Evolutionary conservation across 2,797 vertebrate species (phyloP).

Genomic region (Sphaeramia orbicularis): DNA sequence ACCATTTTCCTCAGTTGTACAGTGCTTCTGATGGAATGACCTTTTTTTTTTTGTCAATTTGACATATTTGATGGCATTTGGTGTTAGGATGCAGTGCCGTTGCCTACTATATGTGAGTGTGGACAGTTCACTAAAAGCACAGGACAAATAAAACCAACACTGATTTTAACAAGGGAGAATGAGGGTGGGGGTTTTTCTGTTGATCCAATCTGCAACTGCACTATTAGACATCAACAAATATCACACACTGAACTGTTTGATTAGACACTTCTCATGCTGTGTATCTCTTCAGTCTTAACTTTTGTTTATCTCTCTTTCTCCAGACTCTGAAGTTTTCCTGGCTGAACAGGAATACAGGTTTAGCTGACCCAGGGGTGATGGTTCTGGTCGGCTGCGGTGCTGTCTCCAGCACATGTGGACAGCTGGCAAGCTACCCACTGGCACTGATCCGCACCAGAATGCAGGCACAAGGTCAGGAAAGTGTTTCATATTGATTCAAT

Average conservation of each 20-base stretch:
- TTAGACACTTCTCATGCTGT: neutral
- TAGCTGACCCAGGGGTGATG: slow-evolving; percentile 91
- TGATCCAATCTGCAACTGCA: neutral
- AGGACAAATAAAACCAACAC: too few species aligned
- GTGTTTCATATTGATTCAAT: neutral
- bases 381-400: slow-evolving; percentile 94
- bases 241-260: neutral
- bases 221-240: neutral
- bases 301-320: slow-evolving; percentile 10
- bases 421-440: slow-evolving; percentile 95
- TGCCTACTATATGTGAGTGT: too few species aligned
- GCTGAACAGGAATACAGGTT: slow-evolving; percentile 90
- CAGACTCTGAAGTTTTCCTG: slow-evolving; percentile 94
- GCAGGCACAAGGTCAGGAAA: slow-evolving; percentile 95
- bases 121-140: too few species aligned
- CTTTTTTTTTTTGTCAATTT: too few species aligned
- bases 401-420: slow-evolving; percentile 94
- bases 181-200: too few species aligned
- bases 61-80: too few species aligned
- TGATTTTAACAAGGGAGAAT: too few species aligned
- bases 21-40: too few species aligned
- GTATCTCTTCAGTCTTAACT: slow-evolving; percentile 6
- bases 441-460: slow-evolving; percentile 95
- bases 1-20: too few species aligned
- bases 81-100: too few species aligned